Base-by-base conservation (phyloP, 2,797 vertebrate genomes). In the Myotis pilosus region DNA sequence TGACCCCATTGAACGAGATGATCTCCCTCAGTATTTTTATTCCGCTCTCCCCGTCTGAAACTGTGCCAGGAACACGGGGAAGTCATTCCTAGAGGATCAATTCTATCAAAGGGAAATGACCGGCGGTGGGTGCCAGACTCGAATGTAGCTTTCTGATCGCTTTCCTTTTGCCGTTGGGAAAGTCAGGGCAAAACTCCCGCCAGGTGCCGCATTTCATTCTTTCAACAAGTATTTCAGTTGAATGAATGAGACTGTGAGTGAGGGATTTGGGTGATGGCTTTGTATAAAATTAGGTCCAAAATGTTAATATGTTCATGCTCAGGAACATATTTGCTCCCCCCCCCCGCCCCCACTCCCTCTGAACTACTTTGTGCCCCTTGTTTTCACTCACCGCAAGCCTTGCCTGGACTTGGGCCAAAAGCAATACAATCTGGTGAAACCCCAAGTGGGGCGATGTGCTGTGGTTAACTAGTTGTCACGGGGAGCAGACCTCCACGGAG, bases 381-480 rank as follows among this genome's bases (percentile, higher is more conserved):
- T 66, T 80, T 41, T 23, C 6, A 57, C 55, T 82, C 23, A 5
- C 36, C 38, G 36, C 2, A 47, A 30, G 33, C 81, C 55, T 85
- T 33, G 5, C 4, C 0, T 9, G 72, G 62, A 30, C 57, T 44
- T 30, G 89, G 76, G n/a, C 53, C 81, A n/a, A 78, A 57, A 92
- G 88, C 28, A 33, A 47, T 3, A 10, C 1, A 4, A 12, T 15
- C 3, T 0, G 28, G 20, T 57, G 33, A 75, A 13, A 57, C 1
- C 28, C 23, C 57, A 75, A 76, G 47, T 7, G 28, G 38, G 36
- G 49, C 12, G 60, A 33, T 5, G n/a, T 23, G 6, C 19, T 22
- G 0, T 10, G 9, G 53, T 23, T 36, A 19, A 23, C 66, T 15
- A 17, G 38, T 13, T 1, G 2, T 51, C 33, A 6, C 0, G 6